Evolutionary conservation across 2,888 invertebrate genomes (phyloP), one percentile per base, ranked within the genome.

Genomic region (Autographa pulchrina): DNA sequence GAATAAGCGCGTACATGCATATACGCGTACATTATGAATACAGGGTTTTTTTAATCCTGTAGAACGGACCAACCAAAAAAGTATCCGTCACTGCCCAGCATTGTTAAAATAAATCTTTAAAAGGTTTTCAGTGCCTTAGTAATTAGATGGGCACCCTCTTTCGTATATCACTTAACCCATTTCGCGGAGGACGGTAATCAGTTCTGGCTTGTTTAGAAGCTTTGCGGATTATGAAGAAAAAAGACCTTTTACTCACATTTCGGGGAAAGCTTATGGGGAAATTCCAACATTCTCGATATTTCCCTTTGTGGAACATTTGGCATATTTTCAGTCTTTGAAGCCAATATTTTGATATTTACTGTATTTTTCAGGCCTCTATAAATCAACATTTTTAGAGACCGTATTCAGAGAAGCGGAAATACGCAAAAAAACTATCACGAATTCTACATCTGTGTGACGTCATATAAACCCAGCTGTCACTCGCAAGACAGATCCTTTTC

Each of bases 81-180:
- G 54, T 61, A 25, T 14, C 66, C 71, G 61, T 75, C 71, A 75
- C 76, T 72, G 71, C 62, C 32, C 35, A 48, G 65, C 61, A 68
- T 66, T 68, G 68, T 75, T 74, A 68, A 70, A 79, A 79, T 74
- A 77, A 77, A 77, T 82, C 74, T 80, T 74, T 71, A 59, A 71
- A 69, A 69, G 71, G 64, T 61, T 62, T 31, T n/a, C 54, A 43
- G 62, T 72, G 73, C 77, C 54, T 69, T 54, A 66, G 74, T 81
- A 82, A 81, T 81, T 72, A 82, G 77, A 77, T 72, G 62, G 80
- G 63, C 43, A 68, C 77, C 68, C 68, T 43, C 69, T 71, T 82
- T 73, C 60, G 67, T 79, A 66, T 79, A 76, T 82, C 75, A 79
- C 71, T 82, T 82, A 66, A 77, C 69, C 71, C 82, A 62, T 72